A percentile compares a stretch with the other conserved stretches of the same genome.
These are phyloP conservation scores for Saccostrea echinata DNA, from an alignment of 1,140 invertebrate genomes.

Conservation along the genomic window DNA sequence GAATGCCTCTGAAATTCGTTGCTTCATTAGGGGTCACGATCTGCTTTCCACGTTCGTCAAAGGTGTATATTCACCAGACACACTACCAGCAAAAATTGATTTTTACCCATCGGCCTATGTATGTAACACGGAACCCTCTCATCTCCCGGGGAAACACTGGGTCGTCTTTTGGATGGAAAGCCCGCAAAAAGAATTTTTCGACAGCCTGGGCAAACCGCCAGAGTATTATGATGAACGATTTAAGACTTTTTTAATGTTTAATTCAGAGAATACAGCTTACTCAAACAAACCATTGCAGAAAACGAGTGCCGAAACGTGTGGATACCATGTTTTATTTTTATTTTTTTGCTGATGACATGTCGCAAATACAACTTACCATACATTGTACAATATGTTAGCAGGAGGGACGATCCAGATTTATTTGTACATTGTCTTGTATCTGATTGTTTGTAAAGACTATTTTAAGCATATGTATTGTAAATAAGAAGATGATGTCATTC, in stretches of 20 bases:
- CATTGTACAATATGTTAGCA: conserved; percentile 19
- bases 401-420: background rate
- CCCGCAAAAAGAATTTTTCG: conserved; percentile 37
- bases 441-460: conserved; percentile 31
- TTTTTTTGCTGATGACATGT: conserved; percentile 48
- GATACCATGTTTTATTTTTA: conserved; percentile 49
- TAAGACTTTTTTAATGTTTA: conserved; percentile 29
- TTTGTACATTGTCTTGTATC: conserved; percentile 31
- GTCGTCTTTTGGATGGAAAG: conserved; percentile 13
- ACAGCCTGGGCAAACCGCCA: conserved; percentile 45
- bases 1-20: conserved; percentile 41
- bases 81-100: conserved; percentile 19
- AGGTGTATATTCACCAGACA: conserved; percentile 39
- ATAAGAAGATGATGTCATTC: conserved; percentile 36
- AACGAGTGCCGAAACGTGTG: conserved; percentile 24
- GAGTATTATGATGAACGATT: conserved; percentile 37
- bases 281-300: conserved; percentile 25
- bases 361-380: background rate
- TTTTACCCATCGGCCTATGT: background rate
- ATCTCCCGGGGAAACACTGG: conserved; percentile 48
- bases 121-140: conserved; percentile 37
- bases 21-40: background rate
- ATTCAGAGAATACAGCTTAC: background rate
- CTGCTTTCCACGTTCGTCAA: background rate
- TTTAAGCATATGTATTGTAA: background rate